Conservation (phyloP, 2,113 vertebrate species). For the Heterochromis multidens region DNA sequence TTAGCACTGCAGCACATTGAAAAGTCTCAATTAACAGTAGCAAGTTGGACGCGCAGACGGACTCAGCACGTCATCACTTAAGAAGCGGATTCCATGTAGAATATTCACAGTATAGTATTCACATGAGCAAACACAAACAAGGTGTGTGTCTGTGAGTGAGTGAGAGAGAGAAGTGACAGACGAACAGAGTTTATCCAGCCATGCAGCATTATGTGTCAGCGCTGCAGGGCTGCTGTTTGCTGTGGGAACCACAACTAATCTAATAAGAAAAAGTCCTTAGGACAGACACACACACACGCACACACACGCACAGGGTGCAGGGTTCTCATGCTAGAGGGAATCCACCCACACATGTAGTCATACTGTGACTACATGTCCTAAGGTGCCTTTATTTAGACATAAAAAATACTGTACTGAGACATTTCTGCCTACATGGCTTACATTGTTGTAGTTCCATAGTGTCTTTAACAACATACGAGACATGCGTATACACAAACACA, state of each 20-base stretch:
- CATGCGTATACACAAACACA: not conserved
- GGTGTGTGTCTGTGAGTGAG: not conserved
- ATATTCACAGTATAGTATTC: not conserved
- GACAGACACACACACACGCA: not conserved
- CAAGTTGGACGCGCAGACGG: not conserved
- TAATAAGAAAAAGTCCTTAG: constrained; percentile 12
- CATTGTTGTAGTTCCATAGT: not conserved
- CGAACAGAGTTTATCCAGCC: not conserved
- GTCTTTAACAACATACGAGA: not conserved
- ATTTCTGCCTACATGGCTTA: not conserved
- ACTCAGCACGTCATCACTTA: not conserved
- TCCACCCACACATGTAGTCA: constrained; percentile 34
- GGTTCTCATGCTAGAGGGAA: not conserved
- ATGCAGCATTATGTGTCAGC: constrained; percentile 9
- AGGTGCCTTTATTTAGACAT: not conserved
- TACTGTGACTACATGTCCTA: not conserved
- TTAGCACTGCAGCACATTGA: not conserved
- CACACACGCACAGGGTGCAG: not conserved
- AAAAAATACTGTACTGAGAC: not conserved
- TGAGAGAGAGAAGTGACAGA: not conserved
- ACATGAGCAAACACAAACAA: not conserved
- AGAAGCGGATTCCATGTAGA: not conserved
- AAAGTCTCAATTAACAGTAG: not conserved
- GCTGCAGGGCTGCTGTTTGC: constrained; percentile 8
- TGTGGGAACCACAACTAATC: constrained; percentile 27